Base-by-base conservation (phyloP, 2,797 vertebrate species). In the Periophthalmus magnuspinnatus region DNA sequence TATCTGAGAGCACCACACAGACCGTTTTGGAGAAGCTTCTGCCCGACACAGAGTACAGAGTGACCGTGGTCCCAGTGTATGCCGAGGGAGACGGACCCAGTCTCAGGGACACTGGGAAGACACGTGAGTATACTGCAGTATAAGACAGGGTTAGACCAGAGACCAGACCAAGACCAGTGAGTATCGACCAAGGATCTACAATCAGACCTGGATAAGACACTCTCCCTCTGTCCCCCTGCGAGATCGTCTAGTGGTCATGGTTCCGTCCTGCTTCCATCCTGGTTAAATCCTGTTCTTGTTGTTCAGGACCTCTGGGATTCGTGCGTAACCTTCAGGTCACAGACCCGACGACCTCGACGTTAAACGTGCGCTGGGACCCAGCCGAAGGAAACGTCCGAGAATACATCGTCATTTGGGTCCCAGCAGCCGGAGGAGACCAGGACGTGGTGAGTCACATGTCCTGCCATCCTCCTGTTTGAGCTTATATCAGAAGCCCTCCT, bases 291-390 rank as follows among this genome's bases (percentile, higher is more conserved):
- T 34, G 67, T n/a, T 28, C 32, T 24, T 21, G n/a, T 21, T 50
- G 16, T 17, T 24, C 76, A 99, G 98, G 92, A 78, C 96, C 96
- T 66, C 91, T 98, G 81, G 97, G 94, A 45, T 94, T 93, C 0
- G 96, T 93, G 52, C 95, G 85, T 86, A 99, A 97, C 84, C 91
- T 99, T 60, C 89, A 95, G 79, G 96, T 98, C 0, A 96, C 93
- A 0, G 95, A 99, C 75, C 96, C 97, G 19, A 97, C 95, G 65
- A 96, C 95, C 75, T 98, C 95, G 87, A 94, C 94, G 19, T 78
- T 99, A 72, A 97, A 93, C n/a, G 90, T 97, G 54, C 94, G 96
- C 80, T 99, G 97, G 97, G 95, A 97, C 24, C 94, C 97, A 0
- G 95, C 97, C 0, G 97, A 98, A 85, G 97, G 97, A 32, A 96